Evolutionary conservation across 2,888 invertebrate genomes (phyloP).

Genomic region (Campoletis raptor): DNA sequence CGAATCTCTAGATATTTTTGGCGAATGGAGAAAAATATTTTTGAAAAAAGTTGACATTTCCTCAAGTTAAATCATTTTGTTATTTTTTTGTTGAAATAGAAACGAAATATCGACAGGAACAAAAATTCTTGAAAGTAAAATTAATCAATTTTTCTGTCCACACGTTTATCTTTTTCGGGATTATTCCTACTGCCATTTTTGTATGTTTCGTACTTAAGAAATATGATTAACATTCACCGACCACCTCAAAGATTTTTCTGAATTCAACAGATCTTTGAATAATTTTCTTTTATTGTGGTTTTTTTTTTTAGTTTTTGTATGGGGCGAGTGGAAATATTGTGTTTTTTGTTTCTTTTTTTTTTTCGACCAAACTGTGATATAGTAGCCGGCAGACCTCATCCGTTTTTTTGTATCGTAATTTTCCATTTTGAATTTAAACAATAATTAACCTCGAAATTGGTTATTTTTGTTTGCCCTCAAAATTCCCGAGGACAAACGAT

Average conservation of each 20-base stretch:
- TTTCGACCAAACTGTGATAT: constrained; percentile 83
- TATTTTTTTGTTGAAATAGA: not conserved
- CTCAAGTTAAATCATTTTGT: no score
- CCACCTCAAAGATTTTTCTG: not conserved
- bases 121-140: not conserved
- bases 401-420: constrained; percentile 76
- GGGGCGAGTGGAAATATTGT: constrained; percentile 40
- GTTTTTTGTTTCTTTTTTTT: constrained; percentile 13
- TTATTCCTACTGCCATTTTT: constrained; percentile 46
- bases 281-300: constrained; percentile 4
- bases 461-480: not conserved
- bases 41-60: no score
- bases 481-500: constrained; percentile 31
- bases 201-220: constrained; percentile 61
- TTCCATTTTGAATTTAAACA: constrained; percentile 69
- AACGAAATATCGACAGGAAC: not conserved
- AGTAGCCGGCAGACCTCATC: constrained; percentile 79
- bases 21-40: no score
- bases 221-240: not conserved
- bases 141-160: not conserved
- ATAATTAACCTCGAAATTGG: constrained; percentile 1
- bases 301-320: constrained; percentile 11
- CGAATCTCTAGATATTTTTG: no score
- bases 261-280: not conserved
- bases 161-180: not conserved